These are phyloP conservation scores for Gopherus evgoodei DNA, from an alignment of 2,113 vertebrate genomes.

Conservation along the genomic window DNA sequence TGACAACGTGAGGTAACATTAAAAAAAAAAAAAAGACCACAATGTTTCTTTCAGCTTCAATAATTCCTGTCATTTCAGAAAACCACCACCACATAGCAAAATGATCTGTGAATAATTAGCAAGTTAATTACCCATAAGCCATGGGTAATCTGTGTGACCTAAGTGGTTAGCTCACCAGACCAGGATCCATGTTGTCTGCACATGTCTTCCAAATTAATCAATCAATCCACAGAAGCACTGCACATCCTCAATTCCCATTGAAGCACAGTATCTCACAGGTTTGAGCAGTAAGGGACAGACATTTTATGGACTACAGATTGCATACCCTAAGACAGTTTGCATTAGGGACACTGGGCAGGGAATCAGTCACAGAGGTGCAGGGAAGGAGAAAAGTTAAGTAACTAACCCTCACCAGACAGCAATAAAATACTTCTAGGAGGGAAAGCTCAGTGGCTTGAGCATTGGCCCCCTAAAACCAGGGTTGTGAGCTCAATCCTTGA, in stretches of 20 bases:
- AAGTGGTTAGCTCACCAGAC: conserved; percentile 49
- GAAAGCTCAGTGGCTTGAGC: too few relatives aligned
- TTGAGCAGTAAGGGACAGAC: conserved; percentile 25
- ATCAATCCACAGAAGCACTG: conserved; percentile 28
- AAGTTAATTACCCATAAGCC: conserved; percentile 71
- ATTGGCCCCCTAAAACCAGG: too few relatives aligned
- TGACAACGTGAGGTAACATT: conserved; percentile 52
- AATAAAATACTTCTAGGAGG: background rate
- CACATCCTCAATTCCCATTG: conserved; percentile 19
- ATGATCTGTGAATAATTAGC: conserved; percentile 73
- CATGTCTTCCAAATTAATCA: conserved; percentile 51
- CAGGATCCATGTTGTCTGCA: conserved; percentile 33
- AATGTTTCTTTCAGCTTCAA: conserved; percentile 61
- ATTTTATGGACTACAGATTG: background rate
- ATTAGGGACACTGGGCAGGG: conserved; percentile 2
- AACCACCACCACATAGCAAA: conserved; percentile 32
- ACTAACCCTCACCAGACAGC: background rate
- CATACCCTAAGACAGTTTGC: background rate
- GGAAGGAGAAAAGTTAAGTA: background rate
- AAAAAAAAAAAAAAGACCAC: conserved; percentile 3
- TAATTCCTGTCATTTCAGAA: conserved; percentile 63
- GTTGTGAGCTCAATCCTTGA: too few relatives aligned
- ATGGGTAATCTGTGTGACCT: conserved; percentile 59
- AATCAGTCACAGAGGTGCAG: background rate
- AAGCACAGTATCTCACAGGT: background rate